Base-by-base conservation (phyloP, 2,888 invertebrate genomes). In the Electrophaes corylata region DNA sequence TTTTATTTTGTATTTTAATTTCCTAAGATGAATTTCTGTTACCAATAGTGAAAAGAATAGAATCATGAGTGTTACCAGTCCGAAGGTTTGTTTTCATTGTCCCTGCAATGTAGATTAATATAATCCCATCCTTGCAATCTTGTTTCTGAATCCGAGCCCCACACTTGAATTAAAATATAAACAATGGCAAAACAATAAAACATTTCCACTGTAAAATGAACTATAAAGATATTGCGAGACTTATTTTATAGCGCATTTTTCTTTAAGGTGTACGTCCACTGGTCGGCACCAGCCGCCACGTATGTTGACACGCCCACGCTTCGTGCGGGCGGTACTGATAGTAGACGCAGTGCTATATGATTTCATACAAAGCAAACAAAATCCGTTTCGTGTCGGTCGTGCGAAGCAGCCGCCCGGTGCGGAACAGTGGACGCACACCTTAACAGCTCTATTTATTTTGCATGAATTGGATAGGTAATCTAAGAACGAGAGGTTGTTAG, bases 1-100 rank as follows among this genome's bases (percentile, higher is more conserved):
- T n/a, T n/a, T n/a, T n/a, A n/a, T n/a, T n/a, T n/a, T n/a, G n/a
- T n/a, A n/a, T n/a, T n/a, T n/a, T n/a, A n/a, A n/a, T n/a, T n/a
- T n/a, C n/a, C n/a, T n/a, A n/a, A n/a, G n/a, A n/a, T n/a, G n/a
- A n/a, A n/a, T n/a, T n/a, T n/a, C n/a, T n/a, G n/a, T n/a, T n/a
- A n/a, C n/a, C n/a, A n/a, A n/a, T n/a, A n/a, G n/a, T n/a, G n/a
- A n/a, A n/a, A n/a, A n/a, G n/a, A n/a, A n/a, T n/a, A n/a, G n/a
- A n/a, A n/a, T n/a, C n/a, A 16, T 12, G 2, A 10, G n/a, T 1
- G 10, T 31, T 58, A 88, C 87, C 87, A 88, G 67, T 84, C 83
- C 1, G 85, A 81, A 3, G 84, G 81, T 5, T 59, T 59, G 51
- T 81, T 72, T 0, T 69, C 58, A 60, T 83, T 77, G 58, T 86